These are phyloP conservation scores for Tenthredo amoena DNA, from an alignment of 2,888 invertebrate genomes.

Conservation along the genomic window DNA sequence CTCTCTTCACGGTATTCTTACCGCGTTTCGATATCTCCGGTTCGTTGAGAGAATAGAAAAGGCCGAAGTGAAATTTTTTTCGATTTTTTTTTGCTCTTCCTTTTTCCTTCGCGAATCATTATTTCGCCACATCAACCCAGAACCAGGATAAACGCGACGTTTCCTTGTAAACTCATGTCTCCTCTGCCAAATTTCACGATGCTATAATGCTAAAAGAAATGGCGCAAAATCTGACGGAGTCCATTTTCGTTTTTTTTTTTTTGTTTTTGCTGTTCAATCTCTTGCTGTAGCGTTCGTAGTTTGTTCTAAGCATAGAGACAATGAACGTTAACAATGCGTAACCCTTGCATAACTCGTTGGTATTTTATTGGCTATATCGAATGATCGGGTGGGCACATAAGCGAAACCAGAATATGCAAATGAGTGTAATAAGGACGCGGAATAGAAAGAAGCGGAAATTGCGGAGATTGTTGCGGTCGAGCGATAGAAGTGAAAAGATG, in stretches of 20 bases:
- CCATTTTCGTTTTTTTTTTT: neutral
- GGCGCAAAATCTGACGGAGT: neutral
- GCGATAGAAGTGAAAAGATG: conserved; percentile 42
- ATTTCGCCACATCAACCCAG: neutral
- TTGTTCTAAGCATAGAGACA: neutral
- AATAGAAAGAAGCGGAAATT: conserved; percentile 61
- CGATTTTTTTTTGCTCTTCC: neutral
- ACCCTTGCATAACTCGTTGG: conserved; percentile 60
- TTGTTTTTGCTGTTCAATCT: neutral
- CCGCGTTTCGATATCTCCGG: conserved; percentile 58
- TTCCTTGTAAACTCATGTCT: neutral
- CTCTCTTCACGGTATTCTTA: conserved; percentile 68
- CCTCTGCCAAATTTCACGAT: neutral
- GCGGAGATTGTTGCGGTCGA: conserved; percentile 57
- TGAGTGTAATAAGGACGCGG: conserved; percentile 9
- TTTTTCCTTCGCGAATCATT: neutral
- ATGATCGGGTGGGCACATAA: conserved; percentile 58
- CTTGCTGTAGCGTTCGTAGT: neutral
- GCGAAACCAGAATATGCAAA: conserved; percentile 61
- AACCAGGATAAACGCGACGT: neutral
- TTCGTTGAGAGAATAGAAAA: conserved; percentile 14
- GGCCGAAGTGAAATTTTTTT: conserved; percentile 16
- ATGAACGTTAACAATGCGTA: conserved; percentile 55
- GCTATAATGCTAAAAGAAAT: neutral
- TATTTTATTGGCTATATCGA: conserved; percentile 60